These are phyloP conservation scores for Aphelinus certus DNA, from an alignment of 1,140 invertebrate species.

Conservation along the genomic window DNA sequence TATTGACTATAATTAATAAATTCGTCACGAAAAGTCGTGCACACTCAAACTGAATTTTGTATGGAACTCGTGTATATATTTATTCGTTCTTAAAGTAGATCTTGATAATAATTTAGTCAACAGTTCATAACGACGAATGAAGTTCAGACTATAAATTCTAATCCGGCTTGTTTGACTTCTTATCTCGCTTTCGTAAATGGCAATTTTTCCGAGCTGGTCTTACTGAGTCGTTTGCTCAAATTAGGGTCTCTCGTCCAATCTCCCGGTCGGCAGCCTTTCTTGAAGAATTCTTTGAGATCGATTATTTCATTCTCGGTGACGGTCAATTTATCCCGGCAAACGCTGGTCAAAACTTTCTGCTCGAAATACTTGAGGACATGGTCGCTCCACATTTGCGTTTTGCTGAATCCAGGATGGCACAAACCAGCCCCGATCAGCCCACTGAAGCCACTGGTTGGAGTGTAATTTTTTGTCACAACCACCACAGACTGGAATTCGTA, in stretches of 20 bases:
- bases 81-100: too few species aligned
- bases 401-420: conserved; percentile 72
- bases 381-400: conserved; percentile 68
- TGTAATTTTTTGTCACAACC: conserved; percentile 60
- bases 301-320: conserved; percentile 68
- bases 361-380: conserved; percentile 71
- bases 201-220: conserved; percentile 48
- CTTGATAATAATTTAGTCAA: too few species aligned
- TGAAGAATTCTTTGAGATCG: conserved; percentile 69
- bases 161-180: too few species aligned
- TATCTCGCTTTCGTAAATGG: too few species aligned
- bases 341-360: conserved; percentile 53
- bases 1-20: too few species aligned
- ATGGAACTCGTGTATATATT: too few species aligned
- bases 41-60: too few species aligned
- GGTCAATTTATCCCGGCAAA: conserved; percentile 51
- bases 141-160: too few species aligned
- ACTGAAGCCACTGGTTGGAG: conserved; percentile 52
- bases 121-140: too few species aligned
- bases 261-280: conserved; percentile 73
- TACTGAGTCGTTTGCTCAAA: conserved; percentile 70
- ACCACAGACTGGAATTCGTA: conserved; percentile 70
- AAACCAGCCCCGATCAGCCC: conserved; percentile 65
- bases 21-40: too few species aligned
- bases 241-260: conserved; percentile 68